Evolutionary conservation across 2,113 vertebrate species (phyloP), one percentile per base, ranked within the genome.

Genomic region (Setophaga kirtlandii): DNA sequence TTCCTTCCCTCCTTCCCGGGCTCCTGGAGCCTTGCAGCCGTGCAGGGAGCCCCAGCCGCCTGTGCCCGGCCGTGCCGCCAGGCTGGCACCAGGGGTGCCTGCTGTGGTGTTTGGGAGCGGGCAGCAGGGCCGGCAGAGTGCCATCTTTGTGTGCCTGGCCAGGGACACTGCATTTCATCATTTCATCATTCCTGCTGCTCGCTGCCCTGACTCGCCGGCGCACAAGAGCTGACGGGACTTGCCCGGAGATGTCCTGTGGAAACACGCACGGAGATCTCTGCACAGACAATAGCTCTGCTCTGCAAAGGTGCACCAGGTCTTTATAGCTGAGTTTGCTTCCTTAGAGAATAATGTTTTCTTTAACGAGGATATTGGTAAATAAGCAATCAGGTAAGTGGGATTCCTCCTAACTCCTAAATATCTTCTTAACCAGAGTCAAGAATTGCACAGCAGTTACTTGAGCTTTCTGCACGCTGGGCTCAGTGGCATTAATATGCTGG

Each of bases 201-300:
- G 3, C 88, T 92, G 94, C 86, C 95, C 39, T 25, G 89, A 93
- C 94, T 94, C 3, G 90, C 93, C 35, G 87, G 56, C 11, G 2
- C 1, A 2, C 7, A 0, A 46, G 14, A 39, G 80, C 92, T 90
- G 96, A 95, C 3, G 1, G 86, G 89, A 64, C 96, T 95, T 94
- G 95, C 94, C 92, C 68, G 0, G 76, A 44, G 80, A 93, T 70
- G n/a, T 95, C 88, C 79, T 97, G 95, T 94, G 89, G 87, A 33
- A 91, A 94, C 94, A 93, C 0, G 78, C 74, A 55, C 3, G 0
- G 64, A 89, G 89, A 83, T 89, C 89, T 77, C 41, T 35, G 90
- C 74, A 41, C 49, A 93, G 67, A 90, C 89, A 73, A 87, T 4
- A 62, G 46, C 50, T 89, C 77, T 53, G 41, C 35, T 55, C 82